Evolutionary conservation across 2,113 vertebrate genomes (phyloP).

Genomic region (Pluvialis apricaria): DNA sequence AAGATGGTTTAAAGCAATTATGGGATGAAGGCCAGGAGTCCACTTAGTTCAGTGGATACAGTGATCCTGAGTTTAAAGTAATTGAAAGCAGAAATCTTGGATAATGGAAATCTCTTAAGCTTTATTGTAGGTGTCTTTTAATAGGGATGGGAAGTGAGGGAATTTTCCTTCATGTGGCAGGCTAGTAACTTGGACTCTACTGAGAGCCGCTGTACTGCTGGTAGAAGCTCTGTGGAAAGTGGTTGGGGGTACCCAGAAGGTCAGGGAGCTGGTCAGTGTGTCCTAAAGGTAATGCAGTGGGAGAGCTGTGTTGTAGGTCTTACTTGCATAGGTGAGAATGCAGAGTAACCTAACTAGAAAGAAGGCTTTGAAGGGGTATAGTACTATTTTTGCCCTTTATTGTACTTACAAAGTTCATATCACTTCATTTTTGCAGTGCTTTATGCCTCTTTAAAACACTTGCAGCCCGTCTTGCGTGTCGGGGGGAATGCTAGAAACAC

Average conservation of each 20-base stretch:
- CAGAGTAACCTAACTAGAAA: not conserved
- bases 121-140: not conserved
- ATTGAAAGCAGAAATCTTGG: not conserved
- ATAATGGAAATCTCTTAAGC: not conserved
- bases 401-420: not conserved
- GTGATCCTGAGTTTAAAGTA: not conserved
- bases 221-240: not conserved
- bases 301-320: not conserved
- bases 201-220: not conserved
- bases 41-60: not conserved
- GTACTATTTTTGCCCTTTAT: not conserved
- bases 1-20: not conserved
- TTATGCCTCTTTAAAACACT: not conserved
- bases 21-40: not conserved
- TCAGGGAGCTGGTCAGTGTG: not conserved
- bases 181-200: not conserved
- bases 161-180: not conserved
- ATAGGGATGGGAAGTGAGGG: not conserved
- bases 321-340: not conserved
- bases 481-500: not conserved
- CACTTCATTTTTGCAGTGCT: not conserved
- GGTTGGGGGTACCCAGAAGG: not conserved
- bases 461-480: not conserved
- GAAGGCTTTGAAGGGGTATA: not conserved
- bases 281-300: not conserved